These are phyloP conservation scores for Turdus rufiventris DNA, from an alignment of 2,113 vertebrate genomes.

Conservation along the genomic window DNA sequence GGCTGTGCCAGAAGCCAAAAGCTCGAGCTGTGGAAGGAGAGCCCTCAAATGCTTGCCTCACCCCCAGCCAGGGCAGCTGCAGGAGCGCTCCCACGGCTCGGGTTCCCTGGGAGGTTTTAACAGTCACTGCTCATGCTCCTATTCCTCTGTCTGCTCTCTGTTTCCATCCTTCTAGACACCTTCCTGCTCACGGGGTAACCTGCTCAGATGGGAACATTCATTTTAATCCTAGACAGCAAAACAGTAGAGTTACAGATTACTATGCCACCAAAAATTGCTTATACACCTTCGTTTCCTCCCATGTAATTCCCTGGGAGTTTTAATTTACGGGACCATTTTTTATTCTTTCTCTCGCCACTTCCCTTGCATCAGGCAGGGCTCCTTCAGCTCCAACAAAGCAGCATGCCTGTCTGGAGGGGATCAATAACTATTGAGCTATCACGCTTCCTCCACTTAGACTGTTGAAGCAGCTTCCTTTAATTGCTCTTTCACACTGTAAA, in stretches of 20 bases:
- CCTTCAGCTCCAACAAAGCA: background rate
- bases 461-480: background rate
- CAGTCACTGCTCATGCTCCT: background rate
- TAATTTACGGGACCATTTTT: background rate
- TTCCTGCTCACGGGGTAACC: background rate
- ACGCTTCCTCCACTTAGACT: background rate
- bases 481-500: constrained; percentile 20
- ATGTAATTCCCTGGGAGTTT: background rate
- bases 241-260: background rate
- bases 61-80: background rate
- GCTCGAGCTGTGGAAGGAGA: too few species aligned
- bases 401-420: background rate
- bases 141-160: background rate
- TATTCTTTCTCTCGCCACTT: background rate
- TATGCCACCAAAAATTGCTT: background rate
- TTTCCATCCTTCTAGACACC: background rate
- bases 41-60: accelerated
- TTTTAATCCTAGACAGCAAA: background rate
- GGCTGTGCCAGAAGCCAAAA: background rate
- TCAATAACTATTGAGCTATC: background rate
- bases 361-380: background rate
- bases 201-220: background rate
- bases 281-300: background rate
- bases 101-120: background rate
- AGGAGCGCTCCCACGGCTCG: too few species aligned